Conservation (phyloP, 2,113 vertebrate species). For the Nycticorax nycticorax region DNA sequence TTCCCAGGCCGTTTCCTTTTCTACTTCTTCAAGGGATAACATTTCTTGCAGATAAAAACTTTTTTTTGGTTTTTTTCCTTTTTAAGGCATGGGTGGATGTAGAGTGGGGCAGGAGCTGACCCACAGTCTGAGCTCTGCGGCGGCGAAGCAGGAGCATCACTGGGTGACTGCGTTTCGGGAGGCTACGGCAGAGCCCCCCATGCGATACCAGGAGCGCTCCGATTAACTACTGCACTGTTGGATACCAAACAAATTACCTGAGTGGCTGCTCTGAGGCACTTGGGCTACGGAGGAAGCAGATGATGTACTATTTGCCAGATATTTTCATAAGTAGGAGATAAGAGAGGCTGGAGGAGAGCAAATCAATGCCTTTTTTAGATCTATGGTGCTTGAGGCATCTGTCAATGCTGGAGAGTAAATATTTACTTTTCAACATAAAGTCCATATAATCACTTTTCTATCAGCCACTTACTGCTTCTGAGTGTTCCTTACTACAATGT, state of each 20-base stretch:
- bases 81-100: neutral
- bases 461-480: constrained; percentile 57
- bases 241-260: constrained; percentile 38
- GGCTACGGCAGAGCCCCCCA: neutral
- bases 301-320: constrained; percentile 40
- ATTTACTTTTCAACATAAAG: constrained; percentile 70
- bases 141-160: neutral
- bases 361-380: constrained; percentile 61
- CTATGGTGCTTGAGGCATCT: constrained; percentile 59
- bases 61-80: neutral
- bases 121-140: neutral
- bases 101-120: neutral
- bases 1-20: neutral
- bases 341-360: constrained; percentile 48
- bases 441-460: constrained; percentile 72
- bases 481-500: constrained; percentile 37
- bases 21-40: neutral
- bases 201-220: neutral
- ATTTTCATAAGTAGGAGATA: constrained; percentile 59
- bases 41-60: neutral
- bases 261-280: constrained; percentile 15
- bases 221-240: constrained; percentile 33
- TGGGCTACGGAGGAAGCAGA: neutral
- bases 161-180: neutral
- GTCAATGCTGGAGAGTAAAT: constrained; percentile 71